Evolutionary conservation across 2,888 invertebrate genomes (phyloP).

Genomic region (Alloscopus bannaensis): DNA sequence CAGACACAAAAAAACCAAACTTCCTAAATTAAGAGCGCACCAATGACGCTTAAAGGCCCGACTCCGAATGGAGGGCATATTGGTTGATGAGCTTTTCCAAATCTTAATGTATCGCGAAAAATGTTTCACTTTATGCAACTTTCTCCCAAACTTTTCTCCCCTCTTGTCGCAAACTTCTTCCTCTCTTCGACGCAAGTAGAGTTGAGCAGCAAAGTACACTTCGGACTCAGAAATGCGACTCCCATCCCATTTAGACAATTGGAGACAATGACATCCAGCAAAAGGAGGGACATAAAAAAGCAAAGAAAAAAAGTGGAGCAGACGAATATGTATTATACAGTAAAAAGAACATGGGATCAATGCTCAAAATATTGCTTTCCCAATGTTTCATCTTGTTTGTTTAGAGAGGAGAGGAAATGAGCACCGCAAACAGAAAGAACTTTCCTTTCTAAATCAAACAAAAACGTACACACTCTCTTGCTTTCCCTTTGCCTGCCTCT

Average conservation of each 20-base stretch:
- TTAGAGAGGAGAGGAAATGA: neutral
- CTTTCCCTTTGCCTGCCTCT: too few species aligned
- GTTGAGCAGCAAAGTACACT: too few species aligned
- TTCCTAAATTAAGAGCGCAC: too few species aligned
- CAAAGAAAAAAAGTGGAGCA: conserved; percentile 36
- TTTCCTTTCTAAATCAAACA: neutral
- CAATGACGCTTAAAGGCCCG: too few species aligned
- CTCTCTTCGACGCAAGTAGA: too few species aligned
- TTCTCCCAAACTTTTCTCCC: neutral
- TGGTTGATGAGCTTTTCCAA: neutral
- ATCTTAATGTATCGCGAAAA: conserved; percentile 11
- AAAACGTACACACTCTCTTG: too few species aligned
- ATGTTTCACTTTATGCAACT: neutral
- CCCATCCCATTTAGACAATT: conserved; percentile 13
- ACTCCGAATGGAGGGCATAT: too few species aligned
- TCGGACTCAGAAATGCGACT: too few species aligned
- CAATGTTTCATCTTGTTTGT: neutral
- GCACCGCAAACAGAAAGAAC: neutral
- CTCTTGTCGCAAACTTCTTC: too few species aligned
- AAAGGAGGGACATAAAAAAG: conserved; percentile 21
- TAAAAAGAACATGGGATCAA: neutral
- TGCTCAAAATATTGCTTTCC: neutral
- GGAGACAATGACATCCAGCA: conserved; percentile 39
- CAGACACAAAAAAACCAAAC: too few species aligned
- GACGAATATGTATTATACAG: neutral